Evolutionary conservation across 2,113 vertebrate species (phyloP), one percentile per base, ranked within the genome.

Genomic region (Oceanites oceanicus): DNA sequence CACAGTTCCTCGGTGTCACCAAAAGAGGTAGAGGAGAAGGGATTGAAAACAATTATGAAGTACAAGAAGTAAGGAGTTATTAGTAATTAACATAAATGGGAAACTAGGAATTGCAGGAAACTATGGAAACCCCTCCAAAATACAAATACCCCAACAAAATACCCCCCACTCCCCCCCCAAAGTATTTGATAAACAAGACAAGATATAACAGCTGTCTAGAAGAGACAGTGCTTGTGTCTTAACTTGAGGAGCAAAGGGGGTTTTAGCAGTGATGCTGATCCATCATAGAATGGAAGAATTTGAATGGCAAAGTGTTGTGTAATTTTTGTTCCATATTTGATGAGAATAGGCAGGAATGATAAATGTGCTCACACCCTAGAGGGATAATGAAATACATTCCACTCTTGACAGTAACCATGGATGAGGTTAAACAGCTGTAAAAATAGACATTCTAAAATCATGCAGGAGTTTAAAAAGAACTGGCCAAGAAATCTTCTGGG

Each of bases 241-340:
- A 18, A 38, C 77, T 71, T 72, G 38, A 30, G 47, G 27, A 94
- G 47, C 66, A 87, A 65, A 85, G 29, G 47, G 26, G 61, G 4
- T 56, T 86, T 49, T 47, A 94, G 56, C 49, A 79, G 66, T 53
- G 58, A 56, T 89, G 53, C 77, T 85, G 62, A 93, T 95, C 81
- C 50, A 78, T 96, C 92, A 85, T 13, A 81, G 86, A 86, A 65
- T 42, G 30, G 91, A 67, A 89, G 40, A 82, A 82, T 68, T 92
- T 85, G 84, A 95, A 84, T 94, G 93, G 94, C 86, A 56, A 87
- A 89, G 30, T 87, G 52, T 96, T 96, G 94, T 95, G 77, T 96
- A 95, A 93, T 74, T 96, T 95, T 94, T 93, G 68, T 75, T 96
- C 56, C 93, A 85, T 97, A 91, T 95, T 97, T 97, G 87, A 94